A percentile compares a stretch with the other conserved stretches of the same genome.
Evolutionary conservation across 30 jellyfish, hydroid and myxozoan species (phyloP).

Genomic region (Hydra vulgaris): DNA sequence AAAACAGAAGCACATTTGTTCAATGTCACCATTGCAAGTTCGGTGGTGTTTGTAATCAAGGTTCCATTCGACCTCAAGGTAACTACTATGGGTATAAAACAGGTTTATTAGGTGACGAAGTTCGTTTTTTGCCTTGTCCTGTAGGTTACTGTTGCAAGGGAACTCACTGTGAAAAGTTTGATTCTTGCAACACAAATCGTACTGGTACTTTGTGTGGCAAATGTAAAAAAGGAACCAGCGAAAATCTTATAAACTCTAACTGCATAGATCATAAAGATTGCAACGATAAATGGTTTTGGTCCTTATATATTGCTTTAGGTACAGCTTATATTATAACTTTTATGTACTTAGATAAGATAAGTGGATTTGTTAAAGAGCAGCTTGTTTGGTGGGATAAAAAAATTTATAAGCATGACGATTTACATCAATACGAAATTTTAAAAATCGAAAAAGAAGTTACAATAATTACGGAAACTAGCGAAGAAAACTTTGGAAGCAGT

Average conservation of each 20-base stretch:
- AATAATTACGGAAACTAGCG: neutral
- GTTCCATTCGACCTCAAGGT: constrained; percentile 55
- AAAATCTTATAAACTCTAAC: constrained; percentile 56
- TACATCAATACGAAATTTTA: constrained; percentile 13
- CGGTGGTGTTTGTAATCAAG: constrained; percentile 85
- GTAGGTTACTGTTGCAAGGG: constrained; percentile 82
- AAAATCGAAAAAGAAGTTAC: neutral
- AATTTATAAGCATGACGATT: constrained; percentile 6
- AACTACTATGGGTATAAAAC: constrained; percentile 66
- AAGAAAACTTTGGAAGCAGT: neutral
- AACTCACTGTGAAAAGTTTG: constrained; percentile 37
- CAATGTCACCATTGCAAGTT: constrained; percentile 60
- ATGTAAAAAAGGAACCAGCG: constrained; percentile 62
- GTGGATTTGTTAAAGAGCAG: constrained; percentile 56
- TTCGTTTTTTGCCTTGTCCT: constrained; percentile 75
- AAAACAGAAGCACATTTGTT: constrained; percentile 19
- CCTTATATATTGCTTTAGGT: constrained; percentile 56
- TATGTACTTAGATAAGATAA: constrained; percentile 63
- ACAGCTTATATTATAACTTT: constrained; percentile 36
- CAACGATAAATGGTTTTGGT: constrained; percentile 88
- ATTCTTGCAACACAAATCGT: constrained; percentile 60
- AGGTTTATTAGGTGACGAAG: constrained; percentile 35
- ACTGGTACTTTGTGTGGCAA: constrained; percentile 69
- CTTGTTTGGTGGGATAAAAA: constrained; percentile 58
- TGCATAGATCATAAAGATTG: constrained; percentile 45